Base-by-base conservation (phyloP, 2,797 vertebrate genomes). In the Oryzias sinensis region DNA sequence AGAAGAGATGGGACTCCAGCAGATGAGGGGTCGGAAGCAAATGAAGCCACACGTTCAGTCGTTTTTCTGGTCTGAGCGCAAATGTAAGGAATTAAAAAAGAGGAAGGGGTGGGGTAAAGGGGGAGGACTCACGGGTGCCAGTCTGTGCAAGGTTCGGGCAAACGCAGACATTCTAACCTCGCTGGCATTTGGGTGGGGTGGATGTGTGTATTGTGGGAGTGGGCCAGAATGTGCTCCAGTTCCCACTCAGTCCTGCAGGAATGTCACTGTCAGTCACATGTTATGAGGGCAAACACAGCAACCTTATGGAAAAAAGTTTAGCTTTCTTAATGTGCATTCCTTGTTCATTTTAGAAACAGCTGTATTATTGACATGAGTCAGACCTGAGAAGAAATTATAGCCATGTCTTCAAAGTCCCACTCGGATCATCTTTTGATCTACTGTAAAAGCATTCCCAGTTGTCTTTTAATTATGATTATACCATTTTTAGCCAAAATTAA, bases 151-250 rank as follows among this genome's bases (percentile, higher is more conserved):
- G 80, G 82, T 72, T 81, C 58, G 7, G 44, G 46, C 63, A 75
- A 85, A 80, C 15, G 29, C 62, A 76, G 75, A 82, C 85, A 89
- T 88, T 89, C 85, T 87, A 82, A 75, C 62, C 65, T 61, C 49
- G 56, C 22, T 42, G 70, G 62, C 77, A 70, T 86, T 80, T 18
- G 41, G 62, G 53, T 44, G 56, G 6, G 45, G 47, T 56, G 49
- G 53, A 50, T 25, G 57, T 41, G 37, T 50, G 71, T 43, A 49
- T 61, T 44, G 43, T 47, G 57, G n/a, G 47, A 54, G 51, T 43
- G 24, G 14, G 17, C 0, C 22, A 37, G 65, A 48, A 61, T 63
- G 67, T 51, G 46, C 73, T 80, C 78, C 66, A 65, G 56, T 70
- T 65, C 59, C 78, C 65, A 82, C 81, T 86, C 85, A 80, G 76